Evolutionary conservation across 2,113 vertebrate species (phyloP).

Genomic region (Channa argus): DNA sequence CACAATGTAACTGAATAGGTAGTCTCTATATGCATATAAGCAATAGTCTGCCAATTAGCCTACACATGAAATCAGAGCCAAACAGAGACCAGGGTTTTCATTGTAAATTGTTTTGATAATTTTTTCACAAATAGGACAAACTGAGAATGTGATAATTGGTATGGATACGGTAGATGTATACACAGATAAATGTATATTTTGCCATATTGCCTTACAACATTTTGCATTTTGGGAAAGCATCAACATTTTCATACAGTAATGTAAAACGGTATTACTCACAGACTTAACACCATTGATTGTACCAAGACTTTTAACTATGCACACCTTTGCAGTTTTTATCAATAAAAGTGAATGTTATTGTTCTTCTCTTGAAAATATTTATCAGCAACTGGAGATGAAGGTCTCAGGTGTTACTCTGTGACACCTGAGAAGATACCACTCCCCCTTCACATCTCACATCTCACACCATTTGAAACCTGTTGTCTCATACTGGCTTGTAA

Average conservation of each 20-base stretch:
- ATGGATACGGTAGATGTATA: not conserved
- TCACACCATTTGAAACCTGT: too few relatives aligned
- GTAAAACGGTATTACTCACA: not conserved
- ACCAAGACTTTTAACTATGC: not conserved
- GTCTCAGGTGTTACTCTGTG: not conserved
- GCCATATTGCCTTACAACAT: not conserved
- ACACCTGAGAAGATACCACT: not conserved
- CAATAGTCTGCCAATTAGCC: constrained; percentile 44
- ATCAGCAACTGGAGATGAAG: constrained; percentile 6
- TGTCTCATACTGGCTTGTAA: too few relatives aligned
- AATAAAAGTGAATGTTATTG: too few relatives aligned
- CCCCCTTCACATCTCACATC: not conserved
- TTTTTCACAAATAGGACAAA: constrained; percentile 11
- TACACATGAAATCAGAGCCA: constrained; percentile 42
- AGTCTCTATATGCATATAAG: constrained; percentile 4
- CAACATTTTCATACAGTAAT: not conserved
- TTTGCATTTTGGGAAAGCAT: not conserved
- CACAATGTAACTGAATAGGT: constrained; percentile 3
- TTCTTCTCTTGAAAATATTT: not conserved
- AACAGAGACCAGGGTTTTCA: constrained; percentile 11
- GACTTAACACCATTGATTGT: not conserved
- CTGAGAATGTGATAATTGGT: constrained; percentile 42
- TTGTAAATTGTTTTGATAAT: constrained; percentile 28
- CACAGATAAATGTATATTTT: not conserved
- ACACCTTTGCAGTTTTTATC: not conserved